Percentiles rank a stretch among this genome's conserved stretches.
phyloP scores from a whole-genome alignment of 2,888 invertebrate species.

The Pseudanteris insignis region DNA sequence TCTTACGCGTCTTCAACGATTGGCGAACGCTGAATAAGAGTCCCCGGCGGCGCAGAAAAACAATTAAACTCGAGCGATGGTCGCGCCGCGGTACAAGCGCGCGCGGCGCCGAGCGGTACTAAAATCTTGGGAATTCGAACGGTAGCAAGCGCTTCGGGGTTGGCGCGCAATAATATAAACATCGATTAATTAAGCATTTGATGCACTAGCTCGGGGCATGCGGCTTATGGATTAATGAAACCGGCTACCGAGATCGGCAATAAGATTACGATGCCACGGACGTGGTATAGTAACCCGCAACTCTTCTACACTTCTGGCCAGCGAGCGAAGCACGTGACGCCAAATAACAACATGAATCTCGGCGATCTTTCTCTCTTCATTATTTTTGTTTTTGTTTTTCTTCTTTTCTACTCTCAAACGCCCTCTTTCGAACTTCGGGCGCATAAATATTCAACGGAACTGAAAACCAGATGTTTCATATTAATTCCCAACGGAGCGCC shows the following conservation, averaged over 20 bases:
- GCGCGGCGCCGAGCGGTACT: background rate
- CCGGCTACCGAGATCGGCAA: slow-evolving; percentile 44
- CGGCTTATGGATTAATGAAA: slow-evolving; percentile 52
- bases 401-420: too few species aligned
- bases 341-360: too few species aligned
- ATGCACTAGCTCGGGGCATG: slow-evolving; percentile 49
- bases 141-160: slow-evolving; percentile 46
- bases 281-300: too few species aligned
- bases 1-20: slow-evolving; percentile 4
- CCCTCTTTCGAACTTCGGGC: too few species aligned
- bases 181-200: slow-evolving; percentile 61
- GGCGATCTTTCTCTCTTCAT: too few species aligned
- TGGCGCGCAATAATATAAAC: slow-evolving; percentile 59
- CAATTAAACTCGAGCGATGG: slow-evolving; percentile 10
- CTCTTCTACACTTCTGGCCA: too few species aligned
- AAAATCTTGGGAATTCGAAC: slow-evolving; percentile 33
- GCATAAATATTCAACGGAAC: too few species aligned
- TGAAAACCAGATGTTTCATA: too few species aligned
- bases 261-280: slow-evolving; percentile 42
- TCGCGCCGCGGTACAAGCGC: background rate
- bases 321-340: too few species aligned
- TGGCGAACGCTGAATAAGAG: too few species aligned
- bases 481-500: too few species aligned
- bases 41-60: slow-evolving; percentile 5
- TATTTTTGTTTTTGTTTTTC: too few species aligned